Evolutionary conservation across 2,113 vertebrate genomes (phyloP), one percentile per base, ranked within the genome.

Genomic region (Chunga burmeisteri): DNA sequence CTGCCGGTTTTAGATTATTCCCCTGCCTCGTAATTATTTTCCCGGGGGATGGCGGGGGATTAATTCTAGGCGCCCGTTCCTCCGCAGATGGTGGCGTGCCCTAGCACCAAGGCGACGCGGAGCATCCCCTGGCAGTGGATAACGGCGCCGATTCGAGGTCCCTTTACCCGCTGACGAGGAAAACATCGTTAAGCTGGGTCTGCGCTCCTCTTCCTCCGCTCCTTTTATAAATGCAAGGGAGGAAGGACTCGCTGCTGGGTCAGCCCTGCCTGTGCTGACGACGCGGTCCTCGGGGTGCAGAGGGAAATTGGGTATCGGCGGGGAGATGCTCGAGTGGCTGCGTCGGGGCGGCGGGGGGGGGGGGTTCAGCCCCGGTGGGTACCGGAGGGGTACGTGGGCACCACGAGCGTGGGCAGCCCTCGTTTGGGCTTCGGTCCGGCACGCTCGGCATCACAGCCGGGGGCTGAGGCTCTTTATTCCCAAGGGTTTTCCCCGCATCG

Each of bases 401-500:
- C 32, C 21, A 52, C 0, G 5, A 11, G 53, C 6, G 2, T 7
- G 7, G 53, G 42, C 49, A 81, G 53, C 42, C 36, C 55, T 22
- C 5, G 2, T 23, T 38, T 34, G 27, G 23, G 16, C 19, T 68
- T n/a, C 1, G 9, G 16, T 42, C 82, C 2, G 4, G 30, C 46
- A 19, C 1, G 0, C 18, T 87, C 8, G 1, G 44, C 5, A 6
- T 1, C 9, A 1, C 38, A 3, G 50, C 3, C 1, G n/a, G 38
- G 15, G 49, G 15, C 8, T 38, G 29, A 30, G 55, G 38, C 3
- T 46, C 8, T 3, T 21, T 7, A 3, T 59, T 36, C 82, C 52
- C 19, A 0, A n/a, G 17, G 16, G 0, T n/a, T 81, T 82, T 36
- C 4, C 36, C 36, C 5, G 1, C 14, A 0, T 1, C 0, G 1